Conservation (phyloP, 2,113 vertebrate genomes). For the Chauna torquata region DNA sequence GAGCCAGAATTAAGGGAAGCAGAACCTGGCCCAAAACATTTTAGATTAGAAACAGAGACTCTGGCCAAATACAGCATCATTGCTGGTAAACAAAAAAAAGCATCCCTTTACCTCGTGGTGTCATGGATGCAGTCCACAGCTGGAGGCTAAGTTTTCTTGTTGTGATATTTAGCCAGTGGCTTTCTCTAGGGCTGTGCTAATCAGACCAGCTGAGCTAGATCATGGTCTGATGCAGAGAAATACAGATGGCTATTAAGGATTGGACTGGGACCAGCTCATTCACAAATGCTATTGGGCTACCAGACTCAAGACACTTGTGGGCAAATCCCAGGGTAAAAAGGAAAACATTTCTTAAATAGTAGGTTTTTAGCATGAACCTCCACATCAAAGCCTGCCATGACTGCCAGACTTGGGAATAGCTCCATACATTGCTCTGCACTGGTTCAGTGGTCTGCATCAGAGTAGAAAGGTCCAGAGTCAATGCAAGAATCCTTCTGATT, state of each 20-base stretch:
- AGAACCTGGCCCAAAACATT: neutral
- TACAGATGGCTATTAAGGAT: constrained; percentile 57
- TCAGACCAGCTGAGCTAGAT: constrained; percentile 10
- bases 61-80: neutral
- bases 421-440: neutral
- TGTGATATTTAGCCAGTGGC: constrained; percentile 29
- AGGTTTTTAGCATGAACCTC: neutral
- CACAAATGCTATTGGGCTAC: constrained; percentile 30
- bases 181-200: constrained; percentile 28
- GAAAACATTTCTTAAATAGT: neutral
- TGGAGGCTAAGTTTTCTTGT: neutral
- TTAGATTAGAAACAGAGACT: neutral
- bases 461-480: neutral
- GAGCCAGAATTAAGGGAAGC: neutral
- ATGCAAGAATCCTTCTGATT: neutral
- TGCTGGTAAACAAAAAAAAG: neutral
- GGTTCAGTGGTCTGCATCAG: neutral
- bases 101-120: neutral
- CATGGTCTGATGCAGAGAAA: neutral
- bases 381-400: neutral
- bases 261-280: constrained; percentile 47
- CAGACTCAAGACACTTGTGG: neutral
- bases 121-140: neutral
- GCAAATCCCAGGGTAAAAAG: neutral
- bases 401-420: neutral